phyloP scores from a whole-genome alignment of 1,140 invertebrate genomes.

The Whitmania pigra region DNA sequence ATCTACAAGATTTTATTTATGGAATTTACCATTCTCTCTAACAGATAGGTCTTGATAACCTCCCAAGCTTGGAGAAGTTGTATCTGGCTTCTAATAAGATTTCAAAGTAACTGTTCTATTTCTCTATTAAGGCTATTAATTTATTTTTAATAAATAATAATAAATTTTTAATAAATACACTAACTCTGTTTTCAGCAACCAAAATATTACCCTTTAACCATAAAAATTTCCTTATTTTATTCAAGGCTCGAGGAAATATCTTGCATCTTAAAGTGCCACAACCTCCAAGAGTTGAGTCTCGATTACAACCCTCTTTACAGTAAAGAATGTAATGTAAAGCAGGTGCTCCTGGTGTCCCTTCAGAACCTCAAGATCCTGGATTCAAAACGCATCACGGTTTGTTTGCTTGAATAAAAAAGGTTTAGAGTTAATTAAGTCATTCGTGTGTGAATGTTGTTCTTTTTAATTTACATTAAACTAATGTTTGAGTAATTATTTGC shows the following conservation, averaged over 20 bases:
- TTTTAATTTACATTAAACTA: too few species aligned
- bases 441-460: too few species aligned
- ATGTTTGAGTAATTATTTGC: too few species aligned
- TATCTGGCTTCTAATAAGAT: slow-evolving; percentile 76
- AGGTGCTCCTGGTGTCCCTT: slow-evolving; percentile 36
- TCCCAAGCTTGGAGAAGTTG: slow-evolving; percentile 64
- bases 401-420: slow-evolving; percentile 18
- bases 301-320: slow-evolving; percentile 65
- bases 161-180: too few species aligned
- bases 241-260: slow-evolving; percentile 67
- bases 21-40: slow-evolving; percentile 15
- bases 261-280: slow-evolving; percentile 57
- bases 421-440: too few species aligned
- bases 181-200: too few species aligned
- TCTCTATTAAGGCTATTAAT: background rate
- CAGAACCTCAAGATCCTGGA: slow-evolving; percentile 37
- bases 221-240: slow-evolving; percentile 24
- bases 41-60: slow-evolving; percentile 59
- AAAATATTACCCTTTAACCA: background rate
- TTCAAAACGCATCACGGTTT: slow-evolving; percentile 39
- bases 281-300: slow-evolving; percentile 65
- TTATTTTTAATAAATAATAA: too few species aligned
- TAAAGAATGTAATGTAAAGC: slow-evolving; percentile 38
- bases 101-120: slow-evolving; percentile 34
- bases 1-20: too few species aligned